Evolutionary conservation across 1,140 invertebrate genomes (phyloP).

Genomic region (Micrasema minimum): DNA sequence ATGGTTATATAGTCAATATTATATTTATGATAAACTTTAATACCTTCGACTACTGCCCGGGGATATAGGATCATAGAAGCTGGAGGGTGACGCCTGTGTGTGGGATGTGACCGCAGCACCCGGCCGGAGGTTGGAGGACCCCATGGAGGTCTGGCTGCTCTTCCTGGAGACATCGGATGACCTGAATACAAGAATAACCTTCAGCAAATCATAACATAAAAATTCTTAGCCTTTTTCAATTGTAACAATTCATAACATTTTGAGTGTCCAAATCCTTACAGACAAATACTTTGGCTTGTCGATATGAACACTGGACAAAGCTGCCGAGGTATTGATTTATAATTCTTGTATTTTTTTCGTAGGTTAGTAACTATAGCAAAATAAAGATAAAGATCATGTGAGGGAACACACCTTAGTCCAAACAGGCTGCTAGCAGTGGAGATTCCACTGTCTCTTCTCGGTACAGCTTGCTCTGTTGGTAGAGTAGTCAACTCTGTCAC

Average conservation of each 20-base stretch:
- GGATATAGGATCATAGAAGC: slow-evolving; percentile 90
- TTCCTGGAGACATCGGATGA: slow-evolving; percentile 71
- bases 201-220: too few species aligned
- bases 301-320: too few species aligned
- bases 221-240: too few species aligned
- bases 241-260: too few species aligned
- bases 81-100: slow-evolving; percentile 57
- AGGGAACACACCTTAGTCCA: slow-evolving; percentile 59
- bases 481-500: slow-evolving; percentile 60
- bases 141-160: slow-evolving; percentile 83
- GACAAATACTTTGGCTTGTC: too few species aligned
- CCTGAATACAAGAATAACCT: slow-evolving; percentile 55
- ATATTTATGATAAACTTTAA: too few species aligned
- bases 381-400: too few species aligned
- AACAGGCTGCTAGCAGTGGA: slow-evolving; percentile 66
- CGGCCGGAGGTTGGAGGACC: slow-evolving; percentile 53
- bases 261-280: too few species aligned
- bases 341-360: too few species aligned
- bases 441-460: slow-evolving; percentile 64
- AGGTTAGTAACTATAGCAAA: too few species aligned
- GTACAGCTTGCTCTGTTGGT: slow-evolving; percentile 53
- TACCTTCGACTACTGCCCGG: slow-evolving; percentile 81
- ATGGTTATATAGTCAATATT: too few species aligned
- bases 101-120: slow-evolving; percentile 56
- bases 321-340: too few species aligned